Evolutionary conservation across 1,140 invertebrate genomes (phyloP).

Genomic region (Drosophila ananassae): DNA sequence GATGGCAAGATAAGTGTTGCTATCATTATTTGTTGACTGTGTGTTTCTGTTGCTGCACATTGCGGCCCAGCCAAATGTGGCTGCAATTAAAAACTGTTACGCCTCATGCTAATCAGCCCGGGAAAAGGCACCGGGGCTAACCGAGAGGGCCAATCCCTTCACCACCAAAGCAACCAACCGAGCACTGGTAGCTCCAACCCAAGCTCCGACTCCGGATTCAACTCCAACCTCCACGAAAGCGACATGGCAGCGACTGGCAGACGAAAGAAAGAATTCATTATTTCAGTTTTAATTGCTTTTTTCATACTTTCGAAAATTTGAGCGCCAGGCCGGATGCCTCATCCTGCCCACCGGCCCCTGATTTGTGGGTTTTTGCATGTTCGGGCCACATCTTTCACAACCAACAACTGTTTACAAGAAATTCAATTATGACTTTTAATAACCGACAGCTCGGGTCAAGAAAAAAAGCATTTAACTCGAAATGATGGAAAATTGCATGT

Average conservation of each 20-base stretch:
- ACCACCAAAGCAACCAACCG: constrained; percentile 46
- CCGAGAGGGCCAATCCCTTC: constrained; percentile 48
- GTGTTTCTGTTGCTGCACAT: constrained; percentile 53
- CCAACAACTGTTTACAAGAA: constrained; percentile 79
- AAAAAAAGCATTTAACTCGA: constrained; percentile 43
- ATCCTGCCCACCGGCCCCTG: background rate
- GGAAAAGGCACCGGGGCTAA: constrained; percentile 33
- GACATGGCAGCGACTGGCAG: constrained; percentile 55
- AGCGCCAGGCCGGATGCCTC: constrained; percentile 56
- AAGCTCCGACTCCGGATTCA: constrained; percentile 21
- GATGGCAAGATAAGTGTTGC: constrained; percentile 75
- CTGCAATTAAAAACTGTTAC: constrained; percentile 83
- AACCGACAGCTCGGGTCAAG: constrained; percentile 65
- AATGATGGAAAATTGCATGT: constrained; percentile 48
- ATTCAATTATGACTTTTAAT: constrained; percentile 83
- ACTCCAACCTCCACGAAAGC: constrained; percentile 32
- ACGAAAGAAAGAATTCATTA: constrained; percentile 80
- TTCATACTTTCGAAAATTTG: constrained; percentile 79
- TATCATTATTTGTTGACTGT: constrained; percentile 53
- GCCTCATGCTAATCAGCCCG: constrained; percentile 80
- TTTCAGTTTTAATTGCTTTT: constrained; percentile 83
- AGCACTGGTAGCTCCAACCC: constrained; percentile 28
- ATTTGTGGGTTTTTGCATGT: constrained; percentile 65
- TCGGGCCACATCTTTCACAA: constrained; percentile 74
- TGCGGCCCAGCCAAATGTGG: constrained; percentile 72